Evolutionary conservation across 2,797 vertebrate species (phyloP), one percentile per base, ranked within the genome.

Genomic region (Acanthis flammea): DNA sequence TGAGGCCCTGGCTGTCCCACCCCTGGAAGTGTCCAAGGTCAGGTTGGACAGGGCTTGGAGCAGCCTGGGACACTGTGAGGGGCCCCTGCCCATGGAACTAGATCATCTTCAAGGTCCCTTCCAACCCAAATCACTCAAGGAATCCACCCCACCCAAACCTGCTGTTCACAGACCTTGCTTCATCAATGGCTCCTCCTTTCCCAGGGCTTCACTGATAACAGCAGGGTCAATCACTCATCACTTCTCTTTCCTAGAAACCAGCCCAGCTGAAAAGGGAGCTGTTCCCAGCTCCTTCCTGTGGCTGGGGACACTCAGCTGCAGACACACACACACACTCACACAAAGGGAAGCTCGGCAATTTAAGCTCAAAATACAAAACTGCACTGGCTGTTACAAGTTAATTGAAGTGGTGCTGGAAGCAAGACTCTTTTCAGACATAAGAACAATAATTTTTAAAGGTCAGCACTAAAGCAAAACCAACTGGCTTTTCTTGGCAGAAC

Each of bases 401-500:
- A 95, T 93, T 93, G 77, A 96, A 96, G 84, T 67, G 94, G 77
- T 76, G 66, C 92, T 94, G 90, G 90, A 97, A 97, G 93, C 88
- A 82, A 93, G 58, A 57, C 60, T 88, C 88, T 60, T 58, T 88
- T 75, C 75, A 88, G 88, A 88, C 73, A 88, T 8, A 74, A 91
- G 95, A 93, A 96, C 76, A 95, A 88, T 95, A 27, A 78, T 60
- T 95, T 95, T 86, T 90, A 93, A 97, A 96, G 95, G 96, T 97
- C 95, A 96, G 92, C 83, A 90, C 77, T 93, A 93, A 88, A 97
- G 92, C 95, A 84, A 61, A 94, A 95, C 83, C 83, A 79, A 84
- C 77, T 53, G 14, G 74, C 74, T 93, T 95, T 95, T 87, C 88
- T 90, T 95, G 95, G 93, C 93, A 96, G 92, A 84, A 87, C 77